Evolutionary conservation across 2,888 invertebrate genomes (phyloP), one percentile per base, ranked within the genome.

Genomic region (Lasioglossum villosulum): DNA sequence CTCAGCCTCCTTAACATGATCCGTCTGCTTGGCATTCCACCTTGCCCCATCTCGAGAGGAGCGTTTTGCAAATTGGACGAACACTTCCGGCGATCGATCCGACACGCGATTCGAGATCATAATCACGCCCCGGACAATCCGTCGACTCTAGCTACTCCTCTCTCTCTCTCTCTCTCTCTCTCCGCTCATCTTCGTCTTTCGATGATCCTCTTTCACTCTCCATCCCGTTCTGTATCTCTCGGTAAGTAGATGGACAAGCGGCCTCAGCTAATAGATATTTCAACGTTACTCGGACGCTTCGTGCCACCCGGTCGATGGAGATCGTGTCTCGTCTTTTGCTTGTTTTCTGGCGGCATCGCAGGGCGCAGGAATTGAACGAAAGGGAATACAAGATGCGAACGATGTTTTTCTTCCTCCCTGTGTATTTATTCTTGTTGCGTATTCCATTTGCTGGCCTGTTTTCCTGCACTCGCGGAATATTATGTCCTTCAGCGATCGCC

Each of bases 1-100:
- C 90, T 91, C 90, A 83, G 86, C 86, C 86, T 89, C 87, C 88
- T 91, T 91, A 90, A 91, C 90, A 90, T 91, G 90, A 90, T 91
- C 90, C 83, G 90, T 83, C 86, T 84, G 82, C 88, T 88, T 83
- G 86, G 81, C 84, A 84, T 89, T 89, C 88, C 83, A 86, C 75
- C 82, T 86, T 78, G 80, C 63, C 27, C 75, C 73, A 59, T 84
- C 75, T 74, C 66, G 56, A 73, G 86, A 56, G 73, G 30, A 87
- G 63, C 83, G 78, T 78, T 83, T 83, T 83, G 87, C 83, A 86
- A 87, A 87, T 83, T 83, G 83, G 74, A 81, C 80, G 71, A 84
- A 82, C 87, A 73, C 80, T 84, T 84, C 71, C 78, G 75, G 19
- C 75, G 82, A 86, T 87, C 83, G 86, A 87, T 83, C 42, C 75